These are phyloP conservation scores for Troilus luridus DNA, from an alignment of 2,888 invertebrate genomes.

Conservation along the genomic window DNA sequence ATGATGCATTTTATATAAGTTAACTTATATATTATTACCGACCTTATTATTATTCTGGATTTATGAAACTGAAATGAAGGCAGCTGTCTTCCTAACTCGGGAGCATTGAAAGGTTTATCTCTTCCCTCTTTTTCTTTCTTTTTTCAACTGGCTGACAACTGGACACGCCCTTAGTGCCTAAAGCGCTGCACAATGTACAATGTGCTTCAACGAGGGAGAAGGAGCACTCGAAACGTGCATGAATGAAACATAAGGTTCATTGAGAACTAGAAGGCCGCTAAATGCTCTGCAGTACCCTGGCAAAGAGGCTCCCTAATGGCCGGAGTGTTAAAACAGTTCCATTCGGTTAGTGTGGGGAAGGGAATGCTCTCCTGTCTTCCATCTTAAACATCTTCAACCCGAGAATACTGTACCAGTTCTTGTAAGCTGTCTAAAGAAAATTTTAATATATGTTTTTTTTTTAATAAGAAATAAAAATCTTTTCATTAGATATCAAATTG, in stretches of 20 bases:
- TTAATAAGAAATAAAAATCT: no score
- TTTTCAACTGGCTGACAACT: neutral
- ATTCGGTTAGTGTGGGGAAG: neutral
- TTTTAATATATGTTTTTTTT: no score
- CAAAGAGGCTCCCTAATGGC: constrained; percentile 19
- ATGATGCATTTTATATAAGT: no score
- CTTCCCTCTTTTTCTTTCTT: neutral
- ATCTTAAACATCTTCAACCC: neutral
- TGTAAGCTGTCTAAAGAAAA: neutral
- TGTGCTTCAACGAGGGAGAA: constrained; percentile 5
- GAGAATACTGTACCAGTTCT: neutral
- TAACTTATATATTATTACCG: no score
- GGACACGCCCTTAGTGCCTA: neutral
- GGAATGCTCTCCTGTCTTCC: neutral
- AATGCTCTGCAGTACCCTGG: neutral
- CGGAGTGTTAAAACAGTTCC: neutral
- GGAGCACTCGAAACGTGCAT: constrained; percentile 44
- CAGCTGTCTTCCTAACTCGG: neutral
- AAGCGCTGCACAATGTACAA: constrained; percentile 5
- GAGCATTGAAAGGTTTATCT: neutral
- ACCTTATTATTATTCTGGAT: neutral
- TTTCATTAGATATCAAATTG: no score
- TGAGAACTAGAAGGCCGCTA: neutral
- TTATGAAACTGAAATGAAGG: neutral
- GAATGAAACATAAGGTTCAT: constrained; percentile 35